Evolutionary conservation across 1,140 invertebrate species (phyloP).

Genomic region (Zaprionus kolodkinae): DNA sequence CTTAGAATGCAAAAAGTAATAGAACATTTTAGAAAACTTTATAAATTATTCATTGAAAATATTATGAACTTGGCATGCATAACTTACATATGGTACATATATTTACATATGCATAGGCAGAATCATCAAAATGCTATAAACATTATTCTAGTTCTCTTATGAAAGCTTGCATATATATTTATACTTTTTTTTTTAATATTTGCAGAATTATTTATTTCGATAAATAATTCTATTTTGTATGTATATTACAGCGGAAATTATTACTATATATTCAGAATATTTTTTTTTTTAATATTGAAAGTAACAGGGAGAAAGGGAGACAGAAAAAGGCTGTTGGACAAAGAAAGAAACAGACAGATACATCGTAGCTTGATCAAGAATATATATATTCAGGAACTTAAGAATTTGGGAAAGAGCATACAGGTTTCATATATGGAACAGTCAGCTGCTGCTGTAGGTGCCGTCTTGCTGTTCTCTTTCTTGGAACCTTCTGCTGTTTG

Average conservation of each 20-base stretch:
- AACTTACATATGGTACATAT: background rate
- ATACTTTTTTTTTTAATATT: no score
- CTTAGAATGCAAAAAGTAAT: background rate
- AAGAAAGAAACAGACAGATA: no score
- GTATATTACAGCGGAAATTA: no score
- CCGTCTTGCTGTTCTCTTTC: conserved; percentile 13
- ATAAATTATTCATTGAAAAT: conserved; percentile 6
- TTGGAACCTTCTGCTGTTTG: conserved; percentile 38
- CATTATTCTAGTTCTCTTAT: background rate
- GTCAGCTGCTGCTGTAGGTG: background rate
- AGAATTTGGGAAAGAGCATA: background rate
- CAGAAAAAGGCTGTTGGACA: no score
- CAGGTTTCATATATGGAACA: background rate
- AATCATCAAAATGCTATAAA: background rate
- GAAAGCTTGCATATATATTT: no score
- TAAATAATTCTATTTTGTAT: no score
- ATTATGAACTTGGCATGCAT: conserved; percentile 1
- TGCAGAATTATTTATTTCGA: background rate
- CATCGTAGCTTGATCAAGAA: no score
- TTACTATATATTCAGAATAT: no score
- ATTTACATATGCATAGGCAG: background rate
- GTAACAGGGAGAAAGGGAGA: no score
- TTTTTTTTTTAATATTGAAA: no score
- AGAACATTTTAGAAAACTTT: background rate
- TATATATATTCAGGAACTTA: no score